These are phyloP conservation scores for Pandemis heparana DNA, from an alignment of 2,888 invertebrate genomes.

Conservation along the genomic window DNA sequence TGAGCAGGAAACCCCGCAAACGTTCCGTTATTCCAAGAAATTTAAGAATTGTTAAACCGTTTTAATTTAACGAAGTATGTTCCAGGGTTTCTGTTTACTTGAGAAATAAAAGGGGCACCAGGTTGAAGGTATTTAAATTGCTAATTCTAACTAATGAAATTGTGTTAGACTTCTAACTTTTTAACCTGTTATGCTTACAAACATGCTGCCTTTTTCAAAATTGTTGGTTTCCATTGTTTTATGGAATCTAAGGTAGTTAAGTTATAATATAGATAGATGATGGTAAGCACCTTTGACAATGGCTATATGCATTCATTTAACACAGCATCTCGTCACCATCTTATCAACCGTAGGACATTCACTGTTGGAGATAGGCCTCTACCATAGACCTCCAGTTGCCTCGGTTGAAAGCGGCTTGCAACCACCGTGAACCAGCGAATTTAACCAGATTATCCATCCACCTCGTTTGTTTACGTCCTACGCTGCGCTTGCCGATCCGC, in stretches of 20 bases:
- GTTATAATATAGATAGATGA: too few species aligned
- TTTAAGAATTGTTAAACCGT: constrained; percentile 17
- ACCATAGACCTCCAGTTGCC: too few species aligned
- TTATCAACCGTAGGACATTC: too few species aligned
- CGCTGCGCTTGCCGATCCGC: too few species aligned
- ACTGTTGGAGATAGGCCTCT: too few species aligned
- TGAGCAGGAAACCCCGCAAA: constrained; percentile 56
- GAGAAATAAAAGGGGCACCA: neutral
- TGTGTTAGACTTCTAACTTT: constrained; percentile 1
- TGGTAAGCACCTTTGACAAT: too few species aligned
- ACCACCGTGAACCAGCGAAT: too few species aligned
- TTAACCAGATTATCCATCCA: too few species aligned
- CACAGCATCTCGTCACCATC: too few species aligned
- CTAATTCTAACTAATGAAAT: neutral
- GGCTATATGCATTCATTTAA: too few species aligned
- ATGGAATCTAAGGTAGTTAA: neutral
- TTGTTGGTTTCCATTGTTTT: neutral
- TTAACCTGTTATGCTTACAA: neutral
- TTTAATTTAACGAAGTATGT: constrained; percentile 24
- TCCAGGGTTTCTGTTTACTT: constrained; percentile 19
- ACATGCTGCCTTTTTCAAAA: neutral
- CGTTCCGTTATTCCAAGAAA: constrained; percentile 49
- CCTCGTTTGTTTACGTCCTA: too few species aligned
- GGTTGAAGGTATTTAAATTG: neutral
- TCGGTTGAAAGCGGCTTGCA: too few species aligned